Conservation (phyloP, 1,140 invertebrate genomes). For the Centruroides sculpturatus region DNA sequence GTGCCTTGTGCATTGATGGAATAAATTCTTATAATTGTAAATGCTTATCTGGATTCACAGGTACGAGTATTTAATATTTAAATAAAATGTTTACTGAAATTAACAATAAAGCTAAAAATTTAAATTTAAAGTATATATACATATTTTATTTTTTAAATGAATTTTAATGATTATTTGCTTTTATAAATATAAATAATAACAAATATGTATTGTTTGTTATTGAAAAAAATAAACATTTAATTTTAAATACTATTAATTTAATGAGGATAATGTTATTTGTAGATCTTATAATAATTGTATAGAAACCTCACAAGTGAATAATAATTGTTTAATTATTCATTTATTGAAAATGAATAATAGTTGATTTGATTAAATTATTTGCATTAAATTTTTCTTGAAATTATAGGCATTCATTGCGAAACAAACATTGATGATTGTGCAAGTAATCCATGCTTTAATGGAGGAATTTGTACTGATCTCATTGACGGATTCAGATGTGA, state of each 20-base stretch:
- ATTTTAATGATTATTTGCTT: not conserved
- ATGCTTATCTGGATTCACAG: constrained; percentile 68
- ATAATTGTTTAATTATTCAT: too few relatives aligned
- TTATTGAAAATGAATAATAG: too few relatives aligned
- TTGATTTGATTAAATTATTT: too few relatives aligned
- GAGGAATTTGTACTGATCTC: constrained; percentile 67
- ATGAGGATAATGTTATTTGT: too few relatives aligned
- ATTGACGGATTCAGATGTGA: constrained; percentile 75
- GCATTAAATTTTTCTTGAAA: constrained; percentile 45
- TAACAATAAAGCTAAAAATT: not conserved
- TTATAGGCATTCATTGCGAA: constrained; percentile 56
- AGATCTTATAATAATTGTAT: too few relatives aligned
- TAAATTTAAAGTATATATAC: not conserved
- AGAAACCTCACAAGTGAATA: too few relatives aligned
- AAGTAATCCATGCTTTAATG: constrained; percentile 75
- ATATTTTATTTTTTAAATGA: not conserved
- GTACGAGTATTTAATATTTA: constrained; percentile 24
- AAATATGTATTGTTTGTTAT: too few relatives aligned
- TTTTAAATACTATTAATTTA: too few relatives aligned
- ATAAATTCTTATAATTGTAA: constrained; percentile 92
- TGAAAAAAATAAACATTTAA: too few relatives aligned
- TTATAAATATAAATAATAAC: too few relatives aligned
- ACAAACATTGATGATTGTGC: constrained; percentile 47
- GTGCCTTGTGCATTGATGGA: constrained; percentile 76
- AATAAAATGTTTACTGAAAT: not conserved